A percentile compares a stretch with the other conserved stretches of the same genome.
Conservation (phyloP, 1,140 invertebrate genomes). For the Microplitis mediator region DNA sequence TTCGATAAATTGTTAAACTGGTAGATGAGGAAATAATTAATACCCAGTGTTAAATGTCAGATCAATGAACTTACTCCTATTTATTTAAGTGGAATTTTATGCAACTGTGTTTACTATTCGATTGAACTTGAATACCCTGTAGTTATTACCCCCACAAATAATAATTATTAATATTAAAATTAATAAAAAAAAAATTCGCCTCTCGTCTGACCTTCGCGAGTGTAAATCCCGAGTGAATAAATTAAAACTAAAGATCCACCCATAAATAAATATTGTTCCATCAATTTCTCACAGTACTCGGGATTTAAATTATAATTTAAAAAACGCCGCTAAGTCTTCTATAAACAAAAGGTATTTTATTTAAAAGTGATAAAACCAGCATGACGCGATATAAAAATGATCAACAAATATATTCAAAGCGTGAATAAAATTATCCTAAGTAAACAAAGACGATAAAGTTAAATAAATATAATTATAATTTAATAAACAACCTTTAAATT, state of each 20-base stretch:
- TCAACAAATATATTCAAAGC: no score
- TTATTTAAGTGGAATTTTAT: background rate
- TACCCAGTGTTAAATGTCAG: background rate
- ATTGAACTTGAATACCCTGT: background rate
- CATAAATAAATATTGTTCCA: background rate
- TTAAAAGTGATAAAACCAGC: background rate
- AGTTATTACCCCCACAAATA: no score
- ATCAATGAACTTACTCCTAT: constrained; percentile 10
- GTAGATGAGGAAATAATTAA: constrained; percentile 18
- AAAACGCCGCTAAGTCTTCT: no score
- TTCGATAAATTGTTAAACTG: constrained; percentile 16
- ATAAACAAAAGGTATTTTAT: background rate
- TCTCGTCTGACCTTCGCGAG: background rate
- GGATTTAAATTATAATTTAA: no score
- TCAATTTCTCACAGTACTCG: background rate
- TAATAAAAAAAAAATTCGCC: no score
- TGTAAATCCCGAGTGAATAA: background rate
- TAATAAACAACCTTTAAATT: background rate
- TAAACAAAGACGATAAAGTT: background rate
- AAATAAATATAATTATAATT: background rate
- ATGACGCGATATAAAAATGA: background rate
- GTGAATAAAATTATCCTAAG: background rate
- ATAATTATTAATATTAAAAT: no score
- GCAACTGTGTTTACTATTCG: background rate
- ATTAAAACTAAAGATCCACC: background rate